Conservation (phyloP, 1,140 invertebrate genomes). For the Drosophila parabipectinata region DNA sequence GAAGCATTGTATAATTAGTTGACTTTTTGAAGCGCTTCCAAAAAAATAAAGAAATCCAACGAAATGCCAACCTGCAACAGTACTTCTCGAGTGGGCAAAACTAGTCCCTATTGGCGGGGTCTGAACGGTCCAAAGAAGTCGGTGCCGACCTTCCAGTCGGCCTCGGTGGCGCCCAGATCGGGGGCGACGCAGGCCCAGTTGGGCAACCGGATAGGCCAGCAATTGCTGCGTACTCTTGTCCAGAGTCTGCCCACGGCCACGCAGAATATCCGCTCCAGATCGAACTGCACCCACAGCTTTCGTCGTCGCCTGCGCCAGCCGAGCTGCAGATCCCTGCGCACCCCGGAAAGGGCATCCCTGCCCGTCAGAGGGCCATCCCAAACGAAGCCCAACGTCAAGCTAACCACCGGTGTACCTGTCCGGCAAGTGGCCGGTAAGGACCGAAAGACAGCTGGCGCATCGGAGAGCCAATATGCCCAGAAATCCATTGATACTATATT, state of each 20-base stretch:
- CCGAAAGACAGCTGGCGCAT: not conserved
- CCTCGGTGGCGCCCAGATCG: not conserved
- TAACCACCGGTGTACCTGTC: constrained; percentile 13
- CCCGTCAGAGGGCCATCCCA: not conserved
- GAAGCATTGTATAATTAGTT: constrained; percentile 67
- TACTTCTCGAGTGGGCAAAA: not conserved
- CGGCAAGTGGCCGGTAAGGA: constrained; percentile 6
- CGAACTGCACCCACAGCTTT: not conserved
- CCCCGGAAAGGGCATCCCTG: not conserved
- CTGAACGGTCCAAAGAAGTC: not conserved
- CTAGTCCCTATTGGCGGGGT: constrained; percentile 18
- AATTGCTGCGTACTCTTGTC: constrained; percentile 17
- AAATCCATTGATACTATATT: not conserved
- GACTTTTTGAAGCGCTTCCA: constrained; percentile 3
- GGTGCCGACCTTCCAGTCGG: not conserved
- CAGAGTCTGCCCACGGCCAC: constrained; percentile 6
- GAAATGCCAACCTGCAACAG: constrained; percentile 38
- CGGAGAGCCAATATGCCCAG: not conserved
- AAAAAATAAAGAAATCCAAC: not conserved
- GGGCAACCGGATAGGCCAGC: constrained; percentile 2
- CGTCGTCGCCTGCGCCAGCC: not conserved
- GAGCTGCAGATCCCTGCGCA: not conserved
- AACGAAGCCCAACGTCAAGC: not conserved
- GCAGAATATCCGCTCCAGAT: not conserved
- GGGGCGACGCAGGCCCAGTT: not conserved